phyloP scores from a whole-genome alignment of 1,140 invertebrate genomes.

The Scaptodrosophila lebanonensis region DNA sequence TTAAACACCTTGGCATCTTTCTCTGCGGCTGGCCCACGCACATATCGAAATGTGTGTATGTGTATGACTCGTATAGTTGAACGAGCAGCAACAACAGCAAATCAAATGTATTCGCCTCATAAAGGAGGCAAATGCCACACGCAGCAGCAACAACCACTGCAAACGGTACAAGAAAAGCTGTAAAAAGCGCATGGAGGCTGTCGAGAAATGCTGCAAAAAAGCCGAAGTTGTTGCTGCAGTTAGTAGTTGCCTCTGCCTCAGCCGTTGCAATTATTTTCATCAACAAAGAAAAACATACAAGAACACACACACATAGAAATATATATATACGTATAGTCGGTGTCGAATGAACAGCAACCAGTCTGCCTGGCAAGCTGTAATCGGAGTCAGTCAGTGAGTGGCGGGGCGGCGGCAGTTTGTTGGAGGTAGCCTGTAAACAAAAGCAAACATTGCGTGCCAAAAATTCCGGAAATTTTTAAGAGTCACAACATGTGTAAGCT shows the following conservation, averaged over 20 bases:
- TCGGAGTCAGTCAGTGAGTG: background rate
- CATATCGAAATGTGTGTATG: too few species aligned
- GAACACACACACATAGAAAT: background rate
- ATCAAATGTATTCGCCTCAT: slow-evolving; percentile 18
- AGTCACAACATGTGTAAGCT: slow-evolving; percentile 72
- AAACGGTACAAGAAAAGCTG: slow-evolving; percentile 9
- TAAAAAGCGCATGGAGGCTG: too few species aligned
- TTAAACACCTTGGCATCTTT: slow-evolving; percentile 33
- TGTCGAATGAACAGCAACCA: slow-evolving; percentile 16
- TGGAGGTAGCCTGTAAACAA: slow-evolving; percentile 59
- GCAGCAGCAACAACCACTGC: background rate
- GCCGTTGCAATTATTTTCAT: slow-evolving; percentile 13
- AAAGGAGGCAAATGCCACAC: slow-evolving; percentile 2
- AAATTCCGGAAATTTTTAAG: slow-evolving; percentile 71
- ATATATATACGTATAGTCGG: background rate
- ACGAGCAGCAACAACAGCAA: slow-evolving; percentile 7
- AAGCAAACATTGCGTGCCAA: slow-evolving; percentile 67
- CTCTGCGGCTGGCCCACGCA: background rate
- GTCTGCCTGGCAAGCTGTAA: background rate
- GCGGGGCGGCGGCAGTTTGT: slow-evolving; percentile 6
- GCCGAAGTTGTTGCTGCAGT: slow-evolving; percentile 12
- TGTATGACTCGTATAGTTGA: too few species aligned
- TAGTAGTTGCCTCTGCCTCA: background rate
- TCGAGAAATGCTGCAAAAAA: too few species aligned
- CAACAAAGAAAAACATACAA: slow-evolving; percentile 11